Evolutionary conservation across 2,888 invertebrate species (phyloP).

Genomic region (Margaritifera margaritifera): DNA sequence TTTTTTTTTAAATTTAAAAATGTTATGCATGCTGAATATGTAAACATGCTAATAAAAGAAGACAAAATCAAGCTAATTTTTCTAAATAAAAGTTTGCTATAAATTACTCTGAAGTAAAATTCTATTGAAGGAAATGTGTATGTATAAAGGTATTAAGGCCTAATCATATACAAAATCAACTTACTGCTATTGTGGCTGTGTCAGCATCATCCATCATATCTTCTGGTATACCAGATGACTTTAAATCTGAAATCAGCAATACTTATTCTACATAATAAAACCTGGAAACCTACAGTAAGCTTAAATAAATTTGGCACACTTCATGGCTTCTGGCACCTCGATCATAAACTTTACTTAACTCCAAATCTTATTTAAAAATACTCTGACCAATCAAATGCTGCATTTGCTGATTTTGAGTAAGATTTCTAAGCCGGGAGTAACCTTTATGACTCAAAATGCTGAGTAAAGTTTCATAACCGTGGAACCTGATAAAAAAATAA

Average conservation of each 20-base stretch:
- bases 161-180: constrained; percentile 11
- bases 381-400: too few relatives aligned
- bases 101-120: background rate
- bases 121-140: background rate
- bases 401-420: too few relatives aligned
- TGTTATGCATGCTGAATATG: background rate
- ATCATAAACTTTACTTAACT: too few relatives aligned
- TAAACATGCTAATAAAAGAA: background rate
- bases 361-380: too few relatives aligned
- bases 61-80: background rate
- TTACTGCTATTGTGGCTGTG: constrained; percentile 51
- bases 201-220: constrained; percentile 47
- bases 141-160: background rate
- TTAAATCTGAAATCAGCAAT: constrained; percentile 14
- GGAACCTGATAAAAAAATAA: too few relatives aligned
- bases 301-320: background rate
- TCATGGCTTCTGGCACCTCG: too few relatives aligned
- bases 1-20: too few relatives aligned
- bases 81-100: background rate
- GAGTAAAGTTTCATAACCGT: too few relatives aligned
- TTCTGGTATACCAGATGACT: constrained; percentile 16
- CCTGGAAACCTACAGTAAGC: background rate
- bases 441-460: too few relatives aligned
- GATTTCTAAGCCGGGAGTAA: too few relatives aligned
- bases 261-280: background rate